phyloP scores from a whole-genome alignment of 2,797 vertebrate species.

The Simalia tracyae region DNA sequence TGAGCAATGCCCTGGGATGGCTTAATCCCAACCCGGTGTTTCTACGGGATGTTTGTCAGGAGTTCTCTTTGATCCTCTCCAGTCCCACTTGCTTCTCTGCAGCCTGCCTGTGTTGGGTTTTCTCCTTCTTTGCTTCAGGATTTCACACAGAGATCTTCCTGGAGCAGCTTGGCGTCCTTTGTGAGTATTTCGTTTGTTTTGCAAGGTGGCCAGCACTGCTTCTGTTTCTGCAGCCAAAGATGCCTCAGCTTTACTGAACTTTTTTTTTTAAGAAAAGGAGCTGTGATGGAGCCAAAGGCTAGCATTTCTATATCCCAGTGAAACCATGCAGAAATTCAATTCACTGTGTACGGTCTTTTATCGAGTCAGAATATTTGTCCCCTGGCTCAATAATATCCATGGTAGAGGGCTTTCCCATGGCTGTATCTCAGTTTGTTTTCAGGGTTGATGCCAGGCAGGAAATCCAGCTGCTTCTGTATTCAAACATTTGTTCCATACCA shows the following conservation, averaged over 20 bases:
- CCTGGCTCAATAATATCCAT: neutral
- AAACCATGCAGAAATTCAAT: neutral
- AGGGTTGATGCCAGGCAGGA: neutral
- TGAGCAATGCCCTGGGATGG: slow-evolving; percentile 87
- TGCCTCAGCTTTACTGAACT: neutral
- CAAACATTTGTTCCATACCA: neutral
- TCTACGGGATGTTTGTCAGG: slow-evolving; percentile 78
- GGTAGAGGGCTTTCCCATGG: neutral
- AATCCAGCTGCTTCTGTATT: neutral
- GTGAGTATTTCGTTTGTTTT: neutral
- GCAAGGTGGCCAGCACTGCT: neutral
- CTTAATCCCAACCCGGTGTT: slow-evolving; percentile 82
- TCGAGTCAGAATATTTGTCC: neutral
- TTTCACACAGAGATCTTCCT: neutral
- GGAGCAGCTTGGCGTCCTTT: neutral
- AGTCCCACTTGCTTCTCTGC: neutral
- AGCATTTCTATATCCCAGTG: neutral
- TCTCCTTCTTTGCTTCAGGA: neutral
- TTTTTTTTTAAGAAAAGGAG: neutral
- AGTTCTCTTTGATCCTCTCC: slow-evolving; percentile 37
- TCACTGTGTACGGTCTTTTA: neutral
- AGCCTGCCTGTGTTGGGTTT: too few relatives aligned
- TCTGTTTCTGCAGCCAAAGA: neutral
- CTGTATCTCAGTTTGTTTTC: neutral
- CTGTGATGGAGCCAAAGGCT: neutral